Evolutionary conservation across 2,113 vertebrate genomes (phyloP).

Genomic region (Zosterops borbonicus): DNA sequence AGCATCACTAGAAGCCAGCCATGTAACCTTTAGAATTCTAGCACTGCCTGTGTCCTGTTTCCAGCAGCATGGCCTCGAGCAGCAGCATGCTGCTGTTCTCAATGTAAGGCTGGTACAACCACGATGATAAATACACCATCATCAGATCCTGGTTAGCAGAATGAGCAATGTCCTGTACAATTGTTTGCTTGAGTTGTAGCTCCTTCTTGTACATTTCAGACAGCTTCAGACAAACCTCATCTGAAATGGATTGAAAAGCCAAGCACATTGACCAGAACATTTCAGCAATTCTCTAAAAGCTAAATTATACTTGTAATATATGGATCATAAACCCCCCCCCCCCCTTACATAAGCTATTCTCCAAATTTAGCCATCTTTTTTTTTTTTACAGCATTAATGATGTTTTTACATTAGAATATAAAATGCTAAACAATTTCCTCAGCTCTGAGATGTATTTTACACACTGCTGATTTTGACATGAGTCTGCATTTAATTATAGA

Average conservation of each 20-base stretch:
- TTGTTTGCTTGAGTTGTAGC: slow-evolving; percentile 79
- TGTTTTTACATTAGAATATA: background rate
- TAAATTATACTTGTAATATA: background rate
- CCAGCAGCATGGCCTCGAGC: slow-evolving; percentile 88
- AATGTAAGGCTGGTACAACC: slow-evolving; percentile 91
- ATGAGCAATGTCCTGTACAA: slow-evolving; percentile 86
- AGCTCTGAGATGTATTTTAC: background rate
- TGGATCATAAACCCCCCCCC: rapidly evolving
- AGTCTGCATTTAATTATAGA: background rate
- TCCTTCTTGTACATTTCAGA: slow-evolving; percentile 82
- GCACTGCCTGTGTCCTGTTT: slow-evolving; percentile 85
- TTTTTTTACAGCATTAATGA: background rate
- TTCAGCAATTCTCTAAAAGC: background rate
- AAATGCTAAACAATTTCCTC: background rate
- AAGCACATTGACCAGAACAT: background rate
- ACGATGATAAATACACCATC: slow-evolving; percentile 87
- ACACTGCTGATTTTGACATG: background rate
- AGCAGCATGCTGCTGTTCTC: slow-evolving; percentile 73
- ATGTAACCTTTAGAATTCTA: slow-evolving; percentile 37
- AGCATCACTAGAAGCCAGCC: background rate
- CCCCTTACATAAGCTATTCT: background rate
- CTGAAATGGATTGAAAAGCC: slow-evolving; percentile 70
- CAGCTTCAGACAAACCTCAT: slow-evolving; percentile 73
- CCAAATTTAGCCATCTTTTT: background rate
- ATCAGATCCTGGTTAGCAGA: slow-evolving; percentile 73